Conservation (phyloP, 1,140 invertebrate genomes). For the Zeugodacus cucurbitae region DNA sequence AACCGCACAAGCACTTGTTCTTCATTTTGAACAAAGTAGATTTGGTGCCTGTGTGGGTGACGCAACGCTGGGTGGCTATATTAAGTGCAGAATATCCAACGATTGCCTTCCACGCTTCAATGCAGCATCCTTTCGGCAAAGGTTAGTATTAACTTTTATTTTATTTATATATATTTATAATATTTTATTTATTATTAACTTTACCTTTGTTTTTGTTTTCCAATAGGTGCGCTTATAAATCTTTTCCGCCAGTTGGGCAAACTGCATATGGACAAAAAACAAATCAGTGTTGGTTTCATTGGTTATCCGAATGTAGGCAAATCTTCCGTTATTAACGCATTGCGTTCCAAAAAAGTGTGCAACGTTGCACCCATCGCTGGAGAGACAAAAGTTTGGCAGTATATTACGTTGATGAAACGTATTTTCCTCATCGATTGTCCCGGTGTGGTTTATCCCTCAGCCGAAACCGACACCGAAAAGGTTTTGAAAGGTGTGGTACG, state of each 20-base stretch:
- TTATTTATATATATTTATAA: too few relatives aligned
- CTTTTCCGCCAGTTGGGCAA: constrained; percentile 96
- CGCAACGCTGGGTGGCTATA: constrained; percentile 94
- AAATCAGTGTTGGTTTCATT: constrained; percentile 99
- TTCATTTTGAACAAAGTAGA: constrained; percentile 97
- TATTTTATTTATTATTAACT: neutral
- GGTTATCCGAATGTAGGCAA: constrained; percentile 99
- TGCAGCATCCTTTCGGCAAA: constrained; percentile 99
- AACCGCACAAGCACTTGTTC: constrained; percentile 93
- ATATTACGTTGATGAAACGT: constrained; percentile 96
- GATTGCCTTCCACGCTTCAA: constrained; percentile 96
- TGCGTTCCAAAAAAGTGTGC: constrained; percentile 95
- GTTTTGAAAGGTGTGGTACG: constrained; percentile 96
- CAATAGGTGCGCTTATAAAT: constrained; percentile 87
- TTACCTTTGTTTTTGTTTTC: neutral
- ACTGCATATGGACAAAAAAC: constrained; percentile 94
- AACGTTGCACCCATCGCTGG: constrained; percentile 99
- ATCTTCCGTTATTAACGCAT: constrained; percentile 97
- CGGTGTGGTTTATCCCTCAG: constrained; percentile 95
- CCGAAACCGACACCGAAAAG: constrained; percentile 93
- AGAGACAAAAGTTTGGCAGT: constrained; percentile 99
- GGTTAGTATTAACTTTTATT: constrained; percentile 66
- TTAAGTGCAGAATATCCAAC: constrained; percentile 96
- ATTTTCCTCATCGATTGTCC: constrained; percentile 99
- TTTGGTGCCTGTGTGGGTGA: constrained; percentile 97